Conservation (phyloP, 2,888 invertebrate species). For the Osmoderma eremita region DNA sequence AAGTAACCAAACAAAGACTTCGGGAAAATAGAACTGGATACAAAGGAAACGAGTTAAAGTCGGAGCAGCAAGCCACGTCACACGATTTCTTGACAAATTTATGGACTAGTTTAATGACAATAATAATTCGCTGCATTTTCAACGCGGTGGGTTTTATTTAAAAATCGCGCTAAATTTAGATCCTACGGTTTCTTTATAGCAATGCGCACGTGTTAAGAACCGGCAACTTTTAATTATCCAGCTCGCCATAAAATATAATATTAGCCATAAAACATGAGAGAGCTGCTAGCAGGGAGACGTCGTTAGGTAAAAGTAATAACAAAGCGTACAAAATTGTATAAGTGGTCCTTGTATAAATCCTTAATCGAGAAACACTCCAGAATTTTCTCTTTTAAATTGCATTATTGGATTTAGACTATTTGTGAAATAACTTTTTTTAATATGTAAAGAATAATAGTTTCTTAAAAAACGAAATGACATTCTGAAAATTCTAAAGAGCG, state of each 20-base stretch:
- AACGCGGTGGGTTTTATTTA: slow-evolving; percentile 19
- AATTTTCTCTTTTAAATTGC: no score
- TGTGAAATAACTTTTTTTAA: no score
- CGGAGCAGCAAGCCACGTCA: slow-evolving; percentile 1
- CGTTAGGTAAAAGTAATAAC: neutral
- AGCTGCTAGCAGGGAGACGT: neutral
- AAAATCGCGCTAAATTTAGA: slow-evolving; percentile 28
- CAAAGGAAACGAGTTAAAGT: slow-evolving; percentile 11
- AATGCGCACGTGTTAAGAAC: slow-evolving; percentile 16
- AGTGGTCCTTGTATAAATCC: no score
- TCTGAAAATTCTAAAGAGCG: no score
- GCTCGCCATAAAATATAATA: slow-evolving; percentile 11
- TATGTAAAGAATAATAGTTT: no score
- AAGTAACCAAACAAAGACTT: neutral
- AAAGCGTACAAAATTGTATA: neutral
- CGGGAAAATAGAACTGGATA: slow-evolving; percentile 18
- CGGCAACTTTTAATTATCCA: slow-evolving; percentile 12
- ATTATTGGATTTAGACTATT: no score
- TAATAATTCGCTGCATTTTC: slow-evolving; percentile 26
- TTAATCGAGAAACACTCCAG: no score
- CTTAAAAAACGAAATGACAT: no score
- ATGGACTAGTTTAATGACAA: slow-evolving; percentile 28
- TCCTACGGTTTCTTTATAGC: slow-evolving; percentile 3
- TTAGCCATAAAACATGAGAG: slow-evolving; percentile 10
- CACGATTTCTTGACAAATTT: slow-evolving; percentile 10